Conservation (phyloP, 23 tunicate genomes). For the Halocynthia roretzi region DNA sequence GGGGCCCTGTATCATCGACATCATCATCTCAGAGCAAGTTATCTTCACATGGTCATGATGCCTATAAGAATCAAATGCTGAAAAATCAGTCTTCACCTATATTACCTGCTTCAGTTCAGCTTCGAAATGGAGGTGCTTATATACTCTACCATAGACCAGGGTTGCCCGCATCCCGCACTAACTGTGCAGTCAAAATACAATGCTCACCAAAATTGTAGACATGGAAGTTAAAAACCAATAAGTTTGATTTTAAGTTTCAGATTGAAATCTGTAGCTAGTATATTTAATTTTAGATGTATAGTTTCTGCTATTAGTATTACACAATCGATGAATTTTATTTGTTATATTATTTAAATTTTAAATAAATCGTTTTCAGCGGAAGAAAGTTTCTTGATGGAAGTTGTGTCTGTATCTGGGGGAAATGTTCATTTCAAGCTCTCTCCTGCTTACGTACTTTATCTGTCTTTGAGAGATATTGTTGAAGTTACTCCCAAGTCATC, state of each 20-base stretch:
- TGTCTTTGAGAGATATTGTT: conserved; percentile 32
- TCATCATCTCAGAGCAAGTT: conserved; percentile 15
- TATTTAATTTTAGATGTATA: too few species aligned
- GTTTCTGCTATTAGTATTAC: not conserved
- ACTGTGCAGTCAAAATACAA: too few species aligned
- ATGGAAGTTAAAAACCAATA: too few species aligned
- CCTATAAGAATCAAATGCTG: not conserved
- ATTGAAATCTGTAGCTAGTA: too few species aligned
- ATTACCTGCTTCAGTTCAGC: conserved; percentile 16
- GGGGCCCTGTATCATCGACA: not conserved
- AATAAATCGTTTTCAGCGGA: conserved; percentile 16
- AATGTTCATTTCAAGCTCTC: conserved; percentile 77
- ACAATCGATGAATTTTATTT: not conserved
- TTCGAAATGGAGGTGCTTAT: conserved; percentile 19
- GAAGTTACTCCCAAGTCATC: conserved; percentile 20
- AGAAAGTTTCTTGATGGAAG: conserved; percentile 34
- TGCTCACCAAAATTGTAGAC: too few species aligned
- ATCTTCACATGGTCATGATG: not conserved
- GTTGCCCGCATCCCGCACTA: too few species aligned
- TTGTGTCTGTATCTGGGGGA: conserved; percentile 29
- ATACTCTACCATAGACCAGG: not conserved
- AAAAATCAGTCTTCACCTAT: not conserved
- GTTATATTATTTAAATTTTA: not conserved
- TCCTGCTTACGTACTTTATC: conserved; percentile 71
- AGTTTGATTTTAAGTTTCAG: too few species aligned